Percentiles rank a stretch among this genome's conserved stretches.
phyloP scores from a whole-genome alignment of 2,888 invertebrate species.

The Ypsolopha scabrella region DNA sequence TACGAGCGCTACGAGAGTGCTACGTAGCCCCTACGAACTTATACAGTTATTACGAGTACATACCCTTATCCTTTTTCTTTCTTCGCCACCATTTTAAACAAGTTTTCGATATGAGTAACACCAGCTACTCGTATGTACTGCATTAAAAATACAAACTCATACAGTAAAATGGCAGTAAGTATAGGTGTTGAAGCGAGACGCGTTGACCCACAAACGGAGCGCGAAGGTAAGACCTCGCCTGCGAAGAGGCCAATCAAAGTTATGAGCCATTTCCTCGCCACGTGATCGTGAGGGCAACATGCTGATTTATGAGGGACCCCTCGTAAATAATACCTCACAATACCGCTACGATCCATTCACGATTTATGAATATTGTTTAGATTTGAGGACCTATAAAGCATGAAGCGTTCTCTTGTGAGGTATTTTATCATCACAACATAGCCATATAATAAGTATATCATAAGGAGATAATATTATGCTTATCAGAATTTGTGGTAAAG shows the following conservation, averaged over 20 bases:
- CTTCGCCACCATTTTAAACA: too few species aligned
- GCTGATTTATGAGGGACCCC: constrained; percentile 32
- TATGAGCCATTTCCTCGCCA: constrained; percentile 37
- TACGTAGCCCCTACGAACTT: too few species aligned
- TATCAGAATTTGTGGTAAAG: not conserved
- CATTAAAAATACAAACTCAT: too few species aligned
- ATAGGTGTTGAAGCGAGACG: constrained; percentile 8
- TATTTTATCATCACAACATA: not conserved
- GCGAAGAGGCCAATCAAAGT: constrained; percentile 37
- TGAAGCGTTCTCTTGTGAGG: not conserved
- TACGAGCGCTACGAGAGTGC: too few species aligned
- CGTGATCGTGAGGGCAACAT: constrained; percentile 25
- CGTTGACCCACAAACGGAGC: constrained; percentile 28
- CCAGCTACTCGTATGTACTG: too few species aligned
- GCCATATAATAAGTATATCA: not conserved
- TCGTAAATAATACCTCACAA: constrained; percentile 28
- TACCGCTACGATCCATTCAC: constrained; percentile 9
- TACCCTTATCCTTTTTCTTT: too few species aligned
- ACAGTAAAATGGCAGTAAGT: too few species aligned
- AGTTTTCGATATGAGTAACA: too few species aligned
- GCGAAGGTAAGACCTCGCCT: constrained; percentile 29
- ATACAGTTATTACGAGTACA: too few species aligned
- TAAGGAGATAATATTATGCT: not conserved
- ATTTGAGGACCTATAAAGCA: not conserved
- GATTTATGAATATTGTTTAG: constrained; percentile 4